Base-by-base conservation (phyloP, 92 coral and sea anemone genomes). In the Palythoa grandiflora region DNA sequence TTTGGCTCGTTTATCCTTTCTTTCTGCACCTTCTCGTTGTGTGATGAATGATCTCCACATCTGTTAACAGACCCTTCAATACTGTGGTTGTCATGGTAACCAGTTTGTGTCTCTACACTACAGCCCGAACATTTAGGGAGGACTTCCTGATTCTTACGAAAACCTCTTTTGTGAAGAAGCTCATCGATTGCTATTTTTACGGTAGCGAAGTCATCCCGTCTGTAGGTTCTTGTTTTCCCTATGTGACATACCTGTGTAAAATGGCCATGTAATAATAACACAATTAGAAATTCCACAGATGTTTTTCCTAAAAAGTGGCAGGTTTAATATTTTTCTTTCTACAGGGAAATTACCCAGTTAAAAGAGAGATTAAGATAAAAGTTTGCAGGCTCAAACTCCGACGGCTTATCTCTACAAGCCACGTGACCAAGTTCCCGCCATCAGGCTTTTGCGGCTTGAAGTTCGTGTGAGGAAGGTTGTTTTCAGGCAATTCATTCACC, bases 201-300 rank as follows among this genome's bases (percentile, higher is more conserved):
- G 5, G 52, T 68, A 3, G 60, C 10, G 3, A 91, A 87, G 21
- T 89, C 75, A 50, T 91, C 92, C 38, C 17, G 80, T 13, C 73
- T 77, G 74, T 95, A 94, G 6, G 88, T 90, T 61, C 98, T 94
- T n/a, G 11, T 68, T 71, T 92, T 86, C 73, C 99, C 99, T 66
- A 97, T 87, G 51, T 97, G 99, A 65, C 99, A 97, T 35, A 91
- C 88, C 99, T 97, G 92, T 10, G 15, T 36, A 70, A 70, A 38
- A 70, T 6, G 10, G 13, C 6, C 14, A 6, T 11, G 28, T 7
- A 38, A 47, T 38, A 1, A 70, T 17, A 12, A 9, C 6, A 15
- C 13, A 9, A 9, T 20, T 0, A 38, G 9, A 9, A 37, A 70
- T 38, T 70, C 9, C 1, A 35, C 44, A 36, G 5, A 4, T 2